phyloP scores from a whole-genome alignment of 2,888 invertebrate species.

The Electrophaes corylata region DNA sequence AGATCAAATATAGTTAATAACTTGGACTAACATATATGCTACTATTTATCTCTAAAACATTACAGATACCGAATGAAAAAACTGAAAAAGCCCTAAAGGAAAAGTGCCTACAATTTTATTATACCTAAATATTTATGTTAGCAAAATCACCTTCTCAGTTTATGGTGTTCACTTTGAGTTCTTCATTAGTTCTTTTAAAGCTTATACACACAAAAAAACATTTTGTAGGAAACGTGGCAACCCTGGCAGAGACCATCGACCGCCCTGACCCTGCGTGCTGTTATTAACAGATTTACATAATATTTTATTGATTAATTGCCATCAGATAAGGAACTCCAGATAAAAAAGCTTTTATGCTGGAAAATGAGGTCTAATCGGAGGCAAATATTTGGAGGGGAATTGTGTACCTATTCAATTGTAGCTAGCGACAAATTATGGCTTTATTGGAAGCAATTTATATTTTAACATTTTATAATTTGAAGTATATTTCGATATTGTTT shows the following conservation, averaged over 20 bases:
- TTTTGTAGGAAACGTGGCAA: slow-evolving; percentile 13
- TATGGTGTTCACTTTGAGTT: no score
- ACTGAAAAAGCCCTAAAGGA: no score
- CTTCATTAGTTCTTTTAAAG: no score
- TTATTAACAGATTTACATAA: slow-evolving; percentile 49
- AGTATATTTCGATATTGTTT: no score
- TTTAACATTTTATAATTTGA: background rate
- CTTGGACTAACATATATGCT: no score
- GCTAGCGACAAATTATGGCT: slow-evolving; percentile 2
- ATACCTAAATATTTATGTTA: no score
- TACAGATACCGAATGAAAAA: no score
- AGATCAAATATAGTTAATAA: no score
- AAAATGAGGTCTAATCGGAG: slow-evolving; percentile 37
- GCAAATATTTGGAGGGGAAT: slow-evolving; percentile 25
- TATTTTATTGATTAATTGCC: slow-evolving; percentile 62
- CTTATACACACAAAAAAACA: background rate
- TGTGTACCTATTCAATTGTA: slow-evolving; percentile 1
- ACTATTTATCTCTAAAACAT: no score
- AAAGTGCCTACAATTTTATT: no score
- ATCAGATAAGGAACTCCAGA: slow-evolving; percentile 52
- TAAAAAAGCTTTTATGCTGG: slow-evolving; percentile 42
- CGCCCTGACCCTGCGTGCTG: slow-evolving; percentile 48
- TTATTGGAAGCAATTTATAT: background rate
- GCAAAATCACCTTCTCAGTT: no score
- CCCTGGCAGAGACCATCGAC: slow-evolving; percentile 40